A percentile compares a stretch with the other conserved stretches of the same genome.
phyloP scores from a whole-genome alignment of 2,888 invertebrate species.

The Glyphotaelius pellucidus region DNA sequence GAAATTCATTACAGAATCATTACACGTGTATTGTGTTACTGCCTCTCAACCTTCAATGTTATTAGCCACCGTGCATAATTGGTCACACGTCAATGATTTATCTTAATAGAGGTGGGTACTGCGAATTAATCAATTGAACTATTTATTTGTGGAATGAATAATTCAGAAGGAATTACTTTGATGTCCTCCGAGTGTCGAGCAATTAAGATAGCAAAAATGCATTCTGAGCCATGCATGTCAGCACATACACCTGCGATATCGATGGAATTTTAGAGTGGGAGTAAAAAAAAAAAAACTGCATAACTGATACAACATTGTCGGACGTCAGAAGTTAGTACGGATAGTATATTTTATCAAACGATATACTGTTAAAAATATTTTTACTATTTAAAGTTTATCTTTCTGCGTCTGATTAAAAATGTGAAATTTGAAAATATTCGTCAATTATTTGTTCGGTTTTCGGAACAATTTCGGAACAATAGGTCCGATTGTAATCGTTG shows the following conservation, averaged over 20 bases:
- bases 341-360: neutral
- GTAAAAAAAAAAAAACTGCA: neutral
- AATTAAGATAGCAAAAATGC: neutral
- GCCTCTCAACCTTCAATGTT: neutral
- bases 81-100: neutral
- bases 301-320: neutral
- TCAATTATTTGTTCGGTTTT: neutral
- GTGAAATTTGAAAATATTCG: no score
- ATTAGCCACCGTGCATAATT: neutral
- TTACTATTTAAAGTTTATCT: no score
- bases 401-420: no score
- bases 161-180: neutral
- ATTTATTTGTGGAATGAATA: neutral
- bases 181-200: neutral
- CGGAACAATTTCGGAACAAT: no score
- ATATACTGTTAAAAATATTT: no score
- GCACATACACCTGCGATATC: neutral
- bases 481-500: no score
- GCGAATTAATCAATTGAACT: neutral
- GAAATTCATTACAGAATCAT: neutral
- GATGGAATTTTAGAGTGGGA: neutral
- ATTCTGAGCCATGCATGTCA: neutral
- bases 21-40: neutral
- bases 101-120: neutral
- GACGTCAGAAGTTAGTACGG: neutral